These are phyloP conservation scores for Steinernema feltiae DNA, from an alignment of 1,140 invertebrate genomes.

Conservation along the genomic window DNA sequence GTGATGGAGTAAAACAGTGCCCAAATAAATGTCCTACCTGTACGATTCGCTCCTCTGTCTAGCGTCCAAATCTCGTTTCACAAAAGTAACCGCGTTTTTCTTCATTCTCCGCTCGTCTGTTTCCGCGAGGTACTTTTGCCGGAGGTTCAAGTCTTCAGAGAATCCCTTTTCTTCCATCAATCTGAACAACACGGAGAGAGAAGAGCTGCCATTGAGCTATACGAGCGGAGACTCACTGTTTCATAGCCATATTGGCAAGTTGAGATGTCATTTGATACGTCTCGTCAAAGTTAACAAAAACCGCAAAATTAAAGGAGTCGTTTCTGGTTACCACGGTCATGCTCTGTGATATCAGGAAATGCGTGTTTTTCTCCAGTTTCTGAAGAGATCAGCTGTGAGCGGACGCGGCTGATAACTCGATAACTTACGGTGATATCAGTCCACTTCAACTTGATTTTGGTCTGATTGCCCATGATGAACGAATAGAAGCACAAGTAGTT, in stretches of 20 bases:
- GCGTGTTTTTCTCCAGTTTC: constrained; percentile 58
- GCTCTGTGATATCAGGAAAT: constrained; percentile 73
- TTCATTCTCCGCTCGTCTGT: constrained; percentile 30
- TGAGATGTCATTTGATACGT: constrained; percentile 86
- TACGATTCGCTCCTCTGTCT: constrained; percentile 76
- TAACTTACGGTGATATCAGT: constrained; percentile 62
- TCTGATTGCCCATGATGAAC: constrained; percentile 82
- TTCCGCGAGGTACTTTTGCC: constrained; percentile 71
- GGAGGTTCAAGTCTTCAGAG: constrained; percentile 74
- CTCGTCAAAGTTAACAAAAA: constrained; percentile 81
- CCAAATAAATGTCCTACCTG: constrained; percentile 55
- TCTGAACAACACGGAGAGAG: constrained; percentile 42
- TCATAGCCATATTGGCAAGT: constrained; percentile 90
- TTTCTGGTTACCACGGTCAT: constrained; percentile 77
- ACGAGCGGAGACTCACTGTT: constrained; percentile 76
- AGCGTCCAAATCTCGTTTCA: constrained; percentile 86
- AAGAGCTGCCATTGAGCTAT: background rate
- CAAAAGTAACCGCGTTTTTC: constrained; percentile 48
- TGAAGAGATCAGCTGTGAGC: too few relatives aligned
- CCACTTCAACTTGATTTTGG: constrained; percentile 75
- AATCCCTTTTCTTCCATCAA: constrained; percentile 80
- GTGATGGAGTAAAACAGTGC: constrained; percentile 17
- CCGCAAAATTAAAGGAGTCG: constrained; percentile 67
- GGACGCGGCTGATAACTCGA: constrained; percentile 19
- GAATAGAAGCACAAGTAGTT: constrained; percentile 93